These are phyloP conservation scores for Heliconius hermathena DNA, from an alignment of 1,140 invertebrate species.

Conservation along the genomic window DNA sequence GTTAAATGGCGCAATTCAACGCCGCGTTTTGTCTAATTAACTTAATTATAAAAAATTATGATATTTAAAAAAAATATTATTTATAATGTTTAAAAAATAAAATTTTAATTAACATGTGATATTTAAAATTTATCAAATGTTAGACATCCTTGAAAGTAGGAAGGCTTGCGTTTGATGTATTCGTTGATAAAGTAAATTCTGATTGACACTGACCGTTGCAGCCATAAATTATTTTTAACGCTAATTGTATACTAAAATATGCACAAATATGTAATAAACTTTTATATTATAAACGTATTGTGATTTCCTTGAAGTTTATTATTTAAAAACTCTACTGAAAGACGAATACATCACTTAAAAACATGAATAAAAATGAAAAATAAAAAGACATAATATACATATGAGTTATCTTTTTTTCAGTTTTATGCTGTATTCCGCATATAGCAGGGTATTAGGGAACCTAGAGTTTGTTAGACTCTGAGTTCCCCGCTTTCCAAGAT, in stretches of 20 bases:
- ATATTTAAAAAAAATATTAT: no score
- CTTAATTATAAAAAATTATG: no score
- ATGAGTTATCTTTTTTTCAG: neutral
- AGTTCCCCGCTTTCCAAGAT: no score
- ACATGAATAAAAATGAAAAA: no score
- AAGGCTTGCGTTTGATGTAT: neutral
- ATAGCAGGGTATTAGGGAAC: no score
- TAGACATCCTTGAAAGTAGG: conserved; percentile 1
- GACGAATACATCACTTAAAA: no score
- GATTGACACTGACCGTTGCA: conserved; percentile 3
- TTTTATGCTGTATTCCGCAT: neutral
- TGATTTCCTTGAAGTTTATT: neutral
- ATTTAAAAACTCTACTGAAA: no score
- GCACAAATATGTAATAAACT: neutral
- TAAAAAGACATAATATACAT: no score
- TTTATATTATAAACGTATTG: neutral
- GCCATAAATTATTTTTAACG: conserved; percentile 1
- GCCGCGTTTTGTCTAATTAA: no score
- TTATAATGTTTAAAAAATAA: no score
- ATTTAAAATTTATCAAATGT: neutral
- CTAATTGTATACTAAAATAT: conserved; percentile 4
- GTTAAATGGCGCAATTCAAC: no score
- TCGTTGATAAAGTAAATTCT: neutral
- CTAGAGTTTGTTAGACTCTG: neutral
- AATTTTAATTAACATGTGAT: neutral